phyloP scores from a whole-genome alignment of 2,888 invertebrate genomes.

The Lepidochitona cinerea region DNA sequence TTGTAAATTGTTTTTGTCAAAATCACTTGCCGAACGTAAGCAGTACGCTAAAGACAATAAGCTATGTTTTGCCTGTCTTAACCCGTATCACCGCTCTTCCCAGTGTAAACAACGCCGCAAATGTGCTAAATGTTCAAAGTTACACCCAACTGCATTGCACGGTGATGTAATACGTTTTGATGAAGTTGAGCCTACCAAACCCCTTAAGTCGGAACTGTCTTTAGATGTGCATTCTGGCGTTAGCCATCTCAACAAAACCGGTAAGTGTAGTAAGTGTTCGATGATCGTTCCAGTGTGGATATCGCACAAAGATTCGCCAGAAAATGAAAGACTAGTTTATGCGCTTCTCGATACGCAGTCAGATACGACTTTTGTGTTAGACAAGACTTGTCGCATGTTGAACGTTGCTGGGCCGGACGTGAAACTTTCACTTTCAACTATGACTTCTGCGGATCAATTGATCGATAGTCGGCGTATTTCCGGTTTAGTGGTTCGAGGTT shows the following conservation, averaged over 20 bases:
- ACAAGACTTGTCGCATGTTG: slow-evolving; percentile 18
- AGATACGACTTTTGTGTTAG: slow-evolving; percentile 34
- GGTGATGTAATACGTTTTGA: no score
- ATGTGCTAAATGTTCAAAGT: slow-evolving; percentile 16
- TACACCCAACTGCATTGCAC: slow-evolving; percentile 24
- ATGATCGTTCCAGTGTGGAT: slow-evolving; percentile 28
- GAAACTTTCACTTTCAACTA: slow-evolving; percentile 32
- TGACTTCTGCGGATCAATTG: slow-evolving; percentile 18
- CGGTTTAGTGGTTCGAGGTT: no score
- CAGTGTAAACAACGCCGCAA: slow-evolving; percentile 14
- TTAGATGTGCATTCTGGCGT: no score
- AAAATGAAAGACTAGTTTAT: slow-evolving; percentile 30
- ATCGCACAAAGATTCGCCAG: slow-evolving; percentile 19
- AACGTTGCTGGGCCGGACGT: slow-evolving; percentile 12
- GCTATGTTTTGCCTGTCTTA: slow-evolving; percentile 27
- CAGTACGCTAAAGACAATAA: slow-evolving; percentile 10
- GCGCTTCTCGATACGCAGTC: slow-evolving; percentile 38
- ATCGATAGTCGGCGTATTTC: no score
- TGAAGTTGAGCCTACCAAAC: no score
- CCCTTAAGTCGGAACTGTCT: not conserved
- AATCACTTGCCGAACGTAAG: slow-evolving; percentile 5
- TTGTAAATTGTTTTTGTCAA: slow-evolving; percentile 4
- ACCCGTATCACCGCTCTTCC: slow-evolving; percentile 18
- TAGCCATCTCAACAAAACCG: no score
- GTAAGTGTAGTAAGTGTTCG: slow-evolving; percentile 23